Base-by-base conservation (phyloP, 2,113 vertebrate genomes). In the Lipophrys pholis region DNA sequence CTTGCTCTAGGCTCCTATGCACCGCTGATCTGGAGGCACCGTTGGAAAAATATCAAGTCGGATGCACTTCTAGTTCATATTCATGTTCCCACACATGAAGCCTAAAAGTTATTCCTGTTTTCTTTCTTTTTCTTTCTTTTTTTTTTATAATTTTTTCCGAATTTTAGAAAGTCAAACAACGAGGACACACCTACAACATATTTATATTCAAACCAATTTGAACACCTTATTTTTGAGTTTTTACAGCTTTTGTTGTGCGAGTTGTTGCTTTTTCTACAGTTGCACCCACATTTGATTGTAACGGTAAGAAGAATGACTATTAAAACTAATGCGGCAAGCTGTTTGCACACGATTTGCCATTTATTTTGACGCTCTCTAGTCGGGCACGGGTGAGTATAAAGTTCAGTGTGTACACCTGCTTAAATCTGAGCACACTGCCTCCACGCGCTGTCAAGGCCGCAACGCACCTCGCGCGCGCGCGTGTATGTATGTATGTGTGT, bases 401-500 rank as follows among this genome's bases (percentile, higher is more conserved):
- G 53, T 61, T 73, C 17, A 53, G 11, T 9, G 15, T 43, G 15
- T n/a, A 3, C 40, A 16, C 49, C 52, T 49, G 52, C 73, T 62
- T 65, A 48, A 62, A 68, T 66, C 17, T 82, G 70, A 45, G 55
- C 81, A 78, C 69, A 6, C 10, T 49, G 52, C 58, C 50, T 36
- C 50, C 12, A 40, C 52, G 57, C 30, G 4, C 53, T 52, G 78
- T 66, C 72, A 88, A 86, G 80, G 87, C 79, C 4, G 21, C 84
- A 46, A 48, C 8, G 16, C 46, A 30, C 21, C 21, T 30, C 21
- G 21, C 21, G 21, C 21, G 21, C 21, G 21, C 21, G 4, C 21
- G 4, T 4, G 4, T 4, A 30, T 4, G 68, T 69, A 48, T 73
- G 21, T 30, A 30, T 4, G 57, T 53, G 62, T 17, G 49, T 50